phyloP scores from a whole-genome alignment of 2,888 invertebrate genomes.

The Tromatobia lineatoria region DNA sequence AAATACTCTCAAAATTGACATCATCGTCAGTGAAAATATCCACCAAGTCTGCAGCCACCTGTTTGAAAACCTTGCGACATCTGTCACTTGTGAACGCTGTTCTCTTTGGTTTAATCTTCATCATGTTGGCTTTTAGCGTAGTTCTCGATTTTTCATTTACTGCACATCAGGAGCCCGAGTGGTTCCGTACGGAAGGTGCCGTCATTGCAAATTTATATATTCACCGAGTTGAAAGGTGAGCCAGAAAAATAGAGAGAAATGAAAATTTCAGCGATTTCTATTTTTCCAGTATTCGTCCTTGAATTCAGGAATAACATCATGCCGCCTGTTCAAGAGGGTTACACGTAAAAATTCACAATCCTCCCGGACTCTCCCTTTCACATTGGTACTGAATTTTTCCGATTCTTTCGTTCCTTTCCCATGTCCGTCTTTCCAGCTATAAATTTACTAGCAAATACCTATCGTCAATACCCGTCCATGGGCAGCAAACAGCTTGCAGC shows the following conservation, averaged over 20 bases:
- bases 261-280: slow-evolving; percentile 25
- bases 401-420: slow-evolving; percentile 3
- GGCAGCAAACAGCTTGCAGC: slow-evolving; percentile 24
- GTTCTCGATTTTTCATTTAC: slow-evolving; percentile 19
- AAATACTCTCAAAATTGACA: background rate
- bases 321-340: slow-evolving; percentile 22
- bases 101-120: slow-evolving; percentile 3
- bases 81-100: slow-evolving; percentile 1
- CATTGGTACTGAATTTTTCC: slow-evolving; percentile 22
- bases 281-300: slow-evolving; percentile 15
- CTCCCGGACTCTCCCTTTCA: too few species aligned
- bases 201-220: slow-evolving; percentile 28
- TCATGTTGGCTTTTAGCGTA: slow-evolving; percentile 4
- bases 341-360: slow-evolving; percentile 16
- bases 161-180: background rate
- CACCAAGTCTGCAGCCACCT: background rate
- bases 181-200: background rate
- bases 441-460: slow-evolving; percentile 10
- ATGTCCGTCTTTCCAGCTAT: slow-evolving; percentile 19
- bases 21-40: slow-evolving; percentile 2
- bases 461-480: slow-evolving; percentile 26
- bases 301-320: slow-evolving; percentile 25
- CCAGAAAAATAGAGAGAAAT: slow-evolving; percentile 9
- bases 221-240: slow-evolving; percentile 5
- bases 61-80: slow-evolving; percentile 1